Percentiles rank a stretch among this genome's conserved stretches.
Conservation (phyloP, 2,113 vertebrate genomes). For the Danionella cerebrum region DNA sequence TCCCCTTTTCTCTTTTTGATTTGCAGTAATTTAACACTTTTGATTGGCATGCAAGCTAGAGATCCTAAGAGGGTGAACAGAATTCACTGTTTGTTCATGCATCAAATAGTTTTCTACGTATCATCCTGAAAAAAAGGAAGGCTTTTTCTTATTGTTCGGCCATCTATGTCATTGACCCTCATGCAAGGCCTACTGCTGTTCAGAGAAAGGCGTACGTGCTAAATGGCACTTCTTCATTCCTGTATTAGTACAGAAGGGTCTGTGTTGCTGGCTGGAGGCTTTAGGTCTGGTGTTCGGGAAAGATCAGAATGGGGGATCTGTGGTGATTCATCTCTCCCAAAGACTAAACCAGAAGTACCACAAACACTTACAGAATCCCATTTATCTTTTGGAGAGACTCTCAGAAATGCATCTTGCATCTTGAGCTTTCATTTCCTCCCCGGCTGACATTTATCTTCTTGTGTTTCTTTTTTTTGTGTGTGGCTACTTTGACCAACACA, state of each 20-base stretch:
- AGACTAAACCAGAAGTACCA: not conserved
- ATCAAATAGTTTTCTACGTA: not conserved
- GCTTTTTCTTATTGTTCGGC: not conserved
- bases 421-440: not conserved
- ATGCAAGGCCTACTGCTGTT: not conserved
- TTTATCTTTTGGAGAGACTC: not conserved
- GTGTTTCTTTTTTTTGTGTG: not conserved
- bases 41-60: not conserved
- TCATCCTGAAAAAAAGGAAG: not conserved
- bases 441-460: not conserved
- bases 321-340: not conserved
- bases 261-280: not conserved
- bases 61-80: not conserved
- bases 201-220: not conserved
- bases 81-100: not conserved
- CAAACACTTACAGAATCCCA: constrained; percentile 6
- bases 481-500: not conserved
- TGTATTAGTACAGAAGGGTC: not conserved
- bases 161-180: not conserved
- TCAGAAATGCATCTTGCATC: not conserved
- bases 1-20: not conserved
- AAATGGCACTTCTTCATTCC: not conserved
- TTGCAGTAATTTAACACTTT: constrained; percentile 1
- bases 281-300: not conserved
- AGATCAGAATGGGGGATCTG: constrained; percentile 24